phyloP scores from a whole-genome alignment of 2,888 invertebrate genomes.

The Hemistola chrysoprasaria region DNA sequence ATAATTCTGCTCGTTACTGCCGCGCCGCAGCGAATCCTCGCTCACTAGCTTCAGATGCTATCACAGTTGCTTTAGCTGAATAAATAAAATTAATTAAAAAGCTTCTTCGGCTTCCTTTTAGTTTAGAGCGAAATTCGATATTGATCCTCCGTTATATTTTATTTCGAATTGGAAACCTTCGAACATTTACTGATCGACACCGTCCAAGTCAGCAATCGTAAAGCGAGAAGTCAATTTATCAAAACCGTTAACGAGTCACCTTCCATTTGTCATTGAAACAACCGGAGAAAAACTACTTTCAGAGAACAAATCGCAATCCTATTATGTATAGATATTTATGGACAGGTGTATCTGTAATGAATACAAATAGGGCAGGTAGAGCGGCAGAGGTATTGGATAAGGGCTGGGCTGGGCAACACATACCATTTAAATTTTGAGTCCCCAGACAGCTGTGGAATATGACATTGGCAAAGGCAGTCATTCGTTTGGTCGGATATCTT shows the following conservation, averaged over 20 bases:
- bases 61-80: slow-evolving; percentile 47
- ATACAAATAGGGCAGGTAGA: slow-evolving; percentile 19
- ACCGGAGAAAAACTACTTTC: slow-evolving; percentile 20
- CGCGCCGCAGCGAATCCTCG: slow-evolving; percentile 26
- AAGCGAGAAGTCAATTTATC: slow-evolving; percentile 23
- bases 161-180: slow-evolving; percentile 4
- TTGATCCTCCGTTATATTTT: slow-evolving; percentile 1
- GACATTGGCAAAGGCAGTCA: slow-evolving; percentile 8
- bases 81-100: slow-evolving; percentile 52
- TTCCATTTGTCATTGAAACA: slow-evolving; percentile 25
- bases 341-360: slow-evolving; percentile 26
- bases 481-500: slow-evolving; percentile 19
- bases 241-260: slow-evolving; percentile 19
- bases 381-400: slow-evolving; percentile 17
- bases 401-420: slow-evolving; percentile 3
- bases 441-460: slow-evolving; percentile 5
- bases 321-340: slow-evolving; percentile 24
- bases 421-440: slow-evolving; percentile 11
- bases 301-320: slow-evolving; percentile 22
- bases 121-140: slow-evolving; percentile 1
- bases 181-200: slow-evolving; percentile 14
- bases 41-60: slow-evolving; percentile 43
- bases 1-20: slow-evolving; percentile 69
- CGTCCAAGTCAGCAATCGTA: slow-evolving; percentile 16
- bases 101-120: slow-evolving; percentile 4